Evolutionary conservation across 1,140 invertebrate genomes (phyloP), one percentile per base, ranked within the genome.

Genomic region (Bacillus rossius): DNA sequence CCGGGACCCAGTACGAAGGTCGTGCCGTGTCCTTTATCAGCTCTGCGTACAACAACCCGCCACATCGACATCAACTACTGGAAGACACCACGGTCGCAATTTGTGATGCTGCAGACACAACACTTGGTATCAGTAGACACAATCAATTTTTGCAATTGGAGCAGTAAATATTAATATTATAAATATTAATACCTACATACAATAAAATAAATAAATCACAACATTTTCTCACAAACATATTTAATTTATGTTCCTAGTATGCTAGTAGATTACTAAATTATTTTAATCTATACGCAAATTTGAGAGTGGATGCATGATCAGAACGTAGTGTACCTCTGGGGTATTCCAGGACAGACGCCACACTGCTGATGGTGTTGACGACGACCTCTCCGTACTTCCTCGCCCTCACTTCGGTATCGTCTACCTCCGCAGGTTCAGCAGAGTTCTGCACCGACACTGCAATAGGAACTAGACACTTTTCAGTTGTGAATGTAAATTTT

Each of bases 1-100:
- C 89, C 0, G 89, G 87, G 26, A 86, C 80, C 90, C 90, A 93
- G 69, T 93, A 93, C 1, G 80, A 74, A 3, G 90, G 89, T 41
- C 88, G 74, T n/a, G 84, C 88, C 1, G 82, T 81, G 62, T 91
- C 88, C 71, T 92, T 92, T 20, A 92, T 84, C 17, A 89, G 74
- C 7, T 80, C 86, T 88, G 59, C 3, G 17, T 10, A 22, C 17
- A 45, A 41, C 16, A 14, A 41, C 16, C 38, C 14, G 14, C 16
- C 14, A 1, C 38, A 41, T 41, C 14, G 14, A 16, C 38, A 41
- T 1, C 14, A 41, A n/a, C 1, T 16, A 14, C 16, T 16, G 16
- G 1, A 41, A 41, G 14, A 41, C 14, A 2, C 1, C n/a, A n/a
- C n/a, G n/a, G n/a, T n/a, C n/a, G n/a, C n/a, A 40, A 10, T n/a